These are phyloP conservation scores for Mus spretus DNA, from an alignment of 2,797 vertebrate genomes.

Conservation along the genomic window DNA sequence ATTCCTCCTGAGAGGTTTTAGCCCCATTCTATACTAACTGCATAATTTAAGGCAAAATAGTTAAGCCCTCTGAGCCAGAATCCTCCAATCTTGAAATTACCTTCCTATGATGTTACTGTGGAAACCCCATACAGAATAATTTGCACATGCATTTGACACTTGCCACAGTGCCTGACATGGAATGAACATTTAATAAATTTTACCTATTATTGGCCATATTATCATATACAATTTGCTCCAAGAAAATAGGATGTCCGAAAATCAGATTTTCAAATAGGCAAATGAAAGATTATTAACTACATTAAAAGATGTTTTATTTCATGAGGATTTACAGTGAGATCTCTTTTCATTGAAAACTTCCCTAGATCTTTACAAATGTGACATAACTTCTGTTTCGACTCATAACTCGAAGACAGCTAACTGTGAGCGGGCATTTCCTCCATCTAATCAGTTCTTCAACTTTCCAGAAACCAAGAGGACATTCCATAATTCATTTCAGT, in stretches of 20 bases:
- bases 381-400: not conserved
- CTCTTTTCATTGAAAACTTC: not conserved
- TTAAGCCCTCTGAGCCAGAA: not conserved
- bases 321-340: not conserved
- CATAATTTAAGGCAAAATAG: not conserved
- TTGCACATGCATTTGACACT: not conserved
- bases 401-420: not conserved
- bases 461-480: not conserved
- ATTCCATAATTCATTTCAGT: not conserved
- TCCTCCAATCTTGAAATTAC: conserved; percentile 52
- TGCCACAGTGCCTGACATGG: not conserved
- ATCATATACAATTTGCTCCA: conserved; percentile 1
- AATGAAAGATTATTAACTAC: conserved; percentile 8
- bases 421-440: not conserved
- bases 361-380: not conserved
- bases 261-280: not conserved
- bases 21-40: not conserved
- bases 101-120: not conserved
- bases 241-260: conserved; percentile 9
- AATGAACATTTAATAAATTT: conserved; percentile 60
- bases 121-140: conserved; percentile 19
- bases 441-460: not conserved
- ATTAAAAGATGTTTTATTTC: conserved; percentile 49
- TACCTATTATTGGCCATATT: not conserved
- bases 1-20: conserved; percentile 1